Evolutionary conservation across 2,888 invertebrate species (phyloP).

Genomic region (Punctoribates punctum): DNA sequence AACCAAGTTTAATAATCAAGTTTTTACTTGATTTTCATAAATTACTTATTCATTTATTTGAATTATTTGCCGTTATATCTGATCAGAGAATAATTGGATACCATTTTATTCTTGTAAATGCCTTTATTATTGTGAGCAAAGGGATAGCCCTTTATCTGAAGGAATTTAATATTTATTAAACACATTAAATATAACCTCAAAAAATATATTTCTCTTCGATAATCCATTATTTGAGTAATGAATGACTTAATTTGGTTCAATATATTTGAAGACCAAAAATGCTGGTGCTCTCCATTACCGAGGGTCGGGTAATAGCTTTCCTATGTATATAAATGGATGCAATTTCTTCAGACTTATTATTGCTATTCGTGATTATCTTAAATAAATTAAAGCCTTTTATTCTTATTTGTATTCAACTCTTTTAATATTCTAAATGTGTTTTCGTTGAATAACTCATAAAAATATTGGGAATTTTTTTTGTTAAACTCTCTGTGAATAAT

Average conservation of each 20-base stretch:
- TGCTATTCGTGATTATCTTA: background rate
- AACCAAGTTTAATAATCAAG: no score
- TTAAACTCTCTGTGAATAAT: background rate
- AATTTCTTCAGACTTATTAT: background rate
- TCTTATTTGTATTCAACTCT: background rate
- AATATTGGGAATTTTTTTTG: background rate
- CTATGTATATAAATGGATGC: no score
- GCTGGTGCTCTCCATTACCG: background rate
- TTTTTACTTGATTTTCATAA: no score
- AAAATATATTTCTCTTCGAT: background rate
- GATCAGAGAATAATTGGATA: no score
- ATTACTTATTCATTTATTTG: no score
- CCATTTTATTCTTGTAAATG: no score
- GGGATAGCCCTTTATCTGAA: no score
- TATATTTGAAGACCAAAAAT: background rate
- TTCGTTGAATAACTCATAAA: background rate
- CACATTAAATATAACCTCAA: background rate
- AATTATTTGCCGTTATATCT: no score
- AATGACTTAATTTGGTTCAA: background rate
- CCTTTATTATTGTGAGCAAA: no score
- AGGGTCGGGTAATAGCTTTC: no score
- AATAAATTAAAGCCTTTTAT: background rate
- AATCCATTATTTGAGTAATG: background rate
- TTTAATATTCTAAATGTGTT: background rate
- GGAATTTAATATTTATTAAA: background rate